A percentile compares a stretch with the other conserved stretches of the same genome.
Evolutionary conservation across 1,140 invertebrate genomes (phyloP).

Genomic region (Sinonovacula constricta): DNA sequence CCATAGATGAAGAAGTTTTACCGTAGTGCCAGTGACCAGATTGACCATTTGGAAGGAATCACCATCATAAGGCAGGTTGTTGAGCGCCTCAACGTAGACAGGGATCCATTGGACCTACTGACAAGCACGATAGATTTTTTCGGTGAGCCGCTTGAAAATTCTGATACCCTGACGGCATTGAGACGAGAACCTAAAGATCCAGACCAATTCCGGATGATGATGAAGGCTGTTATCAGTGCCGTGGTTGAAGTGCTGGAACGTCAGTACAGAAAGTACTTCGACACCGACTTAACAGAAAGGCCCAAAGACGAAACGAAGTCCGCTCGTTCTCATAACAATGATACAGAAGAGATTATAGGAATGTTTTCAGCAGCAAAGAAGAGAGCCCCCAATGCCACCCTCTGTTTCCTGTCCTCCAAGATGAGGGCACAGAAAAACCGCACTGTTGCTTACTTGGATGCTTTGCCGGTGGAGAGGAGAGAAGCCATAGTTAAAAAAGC

Average conservation of each 20-base stretch:
- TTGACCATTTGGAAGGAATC: no score
- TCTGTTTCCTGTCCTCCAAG: background rate
- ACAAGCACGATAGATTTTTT: no score
- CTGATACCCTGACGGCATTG: background rate
- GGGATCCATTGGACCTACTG: no score
- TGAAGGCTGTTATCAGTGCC: background rate
- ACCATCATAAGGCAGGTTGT: no score
- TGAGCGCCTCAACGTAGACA: no score
- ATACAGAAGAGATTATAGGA: no score
- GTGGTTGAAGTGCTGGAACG: constrained; percentile 11
- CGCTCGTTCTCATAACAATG: background rate
- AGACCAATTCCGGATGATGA: background rate
- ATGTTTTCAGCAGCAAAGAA: background rate
- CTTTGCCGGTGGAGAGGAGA: background rate
- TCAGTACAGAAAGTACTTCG: constrained; percentile 26
- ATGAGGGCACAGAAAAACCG: constrained; percentile 3
- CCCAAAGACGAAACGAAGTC: background rate
- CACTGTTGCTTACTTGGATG: background rate
- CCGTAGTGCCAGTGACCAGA: no score
- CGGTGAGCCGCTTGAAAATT: background rate
- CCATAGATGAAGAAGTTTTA: background rate
- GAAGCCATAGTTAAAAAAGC: no score
- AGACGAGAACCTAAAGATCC: background rate
- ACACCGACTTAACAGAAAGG: constrained; percentile 14
- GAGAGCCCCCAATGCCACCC: background rate